phyloP scores from a whole-genome alignment of 2,797 vertebrate genomes.

The Poeciliopsis gracilis region DNA sequence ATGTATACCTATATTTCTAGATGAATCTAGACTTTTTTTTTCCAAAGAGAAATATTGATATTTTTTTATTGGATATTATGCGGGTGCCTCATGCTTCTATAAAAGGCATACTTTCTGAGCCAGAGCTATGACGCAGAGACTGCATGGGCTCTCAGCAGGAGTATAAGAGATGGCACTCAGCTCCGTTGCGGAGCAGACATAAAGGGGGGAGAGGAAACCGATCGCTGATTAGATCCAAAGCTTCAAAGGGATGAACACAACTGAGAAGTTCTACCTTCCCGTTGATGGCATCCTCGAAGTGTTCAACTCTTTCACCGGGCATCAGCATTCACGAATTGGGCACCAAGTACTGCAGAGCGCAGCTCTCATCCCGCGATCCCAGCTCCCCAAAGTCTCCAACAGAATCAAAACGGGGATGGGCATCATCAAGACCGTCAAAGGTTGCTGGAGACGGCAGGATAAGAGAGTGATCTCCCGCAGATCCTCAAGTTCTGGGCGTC shows the following conservation, averaged over 20 bases:
- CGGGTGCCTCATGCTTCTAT: conserved; percentile 47
- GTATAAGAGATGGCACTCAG: conserved; percentile 49
- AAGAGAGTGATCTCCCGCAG: conserved; percentile 38
- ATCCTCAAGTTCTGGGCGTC: conserved; percentile 63
- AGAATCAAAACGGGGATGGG: conserved; percentile 63
- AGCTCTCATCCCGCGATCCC: conserved; percentile 8
- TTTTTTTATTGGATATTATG: neutral
- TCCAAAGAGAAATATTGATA: neutral
- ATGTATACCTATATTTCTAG: neutral
- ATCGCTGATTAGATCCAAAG: conserved; percentile 10
- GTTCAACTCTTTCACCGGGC: conserved; percentile 58
- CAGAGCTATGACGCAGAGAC: conserved; percentile 64
- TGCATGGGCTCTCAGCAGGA: conserved; percentile 9
- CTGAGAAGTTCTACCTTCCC: conserved; percentile 69
- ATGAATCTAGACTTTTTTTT: conserved; percentile 2
- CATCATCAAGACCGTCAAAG: conserved; percentile 68
- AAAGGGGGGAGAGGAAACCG: conserved; percentile 36
- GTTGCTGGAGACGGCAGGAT: conserved; percentile 65
- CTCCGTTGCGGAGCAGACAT: conserved; percentile 26
- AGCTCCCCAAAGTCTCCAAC: conserved; percentile 54
- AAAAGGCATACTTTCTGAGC: conserved; percentile 60
- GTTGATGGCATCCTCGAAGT: conserved; percentile 73
- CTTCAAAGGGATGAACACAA: conserved; percentile 74
- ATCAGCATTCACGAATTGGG: conserved; percentile 35
- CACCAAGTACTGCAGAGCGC: conserved; percentile 35